Evolutionary conservation across 2,888 invertebrate genomes (phyloP).

Genomic region (Aethes cnicana): DNA sequence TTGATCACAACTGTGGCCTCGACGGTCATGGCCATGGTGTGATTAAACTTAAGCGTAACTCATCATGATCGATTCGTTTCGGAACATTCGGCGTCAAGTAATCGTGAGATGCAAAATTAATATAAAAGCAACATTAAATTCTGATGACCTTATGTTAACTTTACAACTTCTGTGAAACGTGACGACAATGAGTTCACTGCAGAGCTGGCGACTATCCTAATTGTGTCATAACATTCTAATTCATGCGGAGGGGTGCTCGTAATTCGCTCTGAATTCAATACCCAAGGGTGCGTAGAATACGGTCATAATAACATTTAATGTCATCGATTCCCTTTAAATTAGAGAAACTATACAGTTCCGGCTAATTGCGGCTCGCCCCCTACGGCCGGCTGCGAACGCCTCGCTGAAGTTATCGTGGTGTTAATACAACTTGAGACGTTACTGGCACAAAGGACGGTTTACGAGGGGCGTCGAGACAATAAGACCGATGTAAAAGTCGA

Average conservation of each 20-base stretch:
- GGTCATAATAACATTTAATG: constrained; percentile 56
- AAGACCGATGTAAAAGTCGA: constrained; percentile 78
- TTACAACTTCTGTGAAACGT: constrained; percentile 4
- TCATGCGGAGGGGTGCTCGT: constrained; percentile 52
- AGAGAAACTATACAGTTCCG: constrained; percentile 65
- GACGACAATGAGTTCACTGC: constrained; percentile 1
- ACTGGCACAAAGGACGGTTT: constrained; percentile 69
- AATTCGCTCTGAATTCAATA: constrained; percentile 76
- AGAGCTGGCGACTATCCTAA: constrained; percentile 50
- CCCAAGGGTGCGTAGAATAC: constrained; percentile 57
- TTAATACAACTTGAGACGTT: constrained; percentile 74
- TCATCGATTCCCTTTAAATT: constrained; percentile 69
- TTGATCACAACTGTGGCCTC: constrained; percentile 13
- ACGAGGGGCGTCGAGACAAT: constrained; percentile 71
- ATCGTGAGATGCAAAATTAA: background rate
- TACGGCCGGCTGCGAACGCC: constrained; percentile 40
- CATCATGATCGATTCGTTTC: constrained; percentile 12
- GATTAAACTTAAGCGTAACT: constrained; percentile 9
- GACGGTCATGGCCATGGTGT: constrained; percentile 5
- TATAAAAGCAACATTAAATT: too few relatives aligned
- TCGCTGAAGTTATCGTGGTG: constrained; percentile 70
- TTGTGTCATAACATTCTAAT: constrained; percentile 61
- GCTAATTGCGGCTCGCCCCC: constrained; percentile 62
- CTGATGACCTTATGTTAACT: background rate
- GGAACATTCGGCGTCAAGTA: background rate